Percentiles rank a stretch among this genome's conserved stretches.
phyloP scores from a whole-genome alignment of 2,797 vertebrate genomes.

The Lerista edwardsae region DNA sequence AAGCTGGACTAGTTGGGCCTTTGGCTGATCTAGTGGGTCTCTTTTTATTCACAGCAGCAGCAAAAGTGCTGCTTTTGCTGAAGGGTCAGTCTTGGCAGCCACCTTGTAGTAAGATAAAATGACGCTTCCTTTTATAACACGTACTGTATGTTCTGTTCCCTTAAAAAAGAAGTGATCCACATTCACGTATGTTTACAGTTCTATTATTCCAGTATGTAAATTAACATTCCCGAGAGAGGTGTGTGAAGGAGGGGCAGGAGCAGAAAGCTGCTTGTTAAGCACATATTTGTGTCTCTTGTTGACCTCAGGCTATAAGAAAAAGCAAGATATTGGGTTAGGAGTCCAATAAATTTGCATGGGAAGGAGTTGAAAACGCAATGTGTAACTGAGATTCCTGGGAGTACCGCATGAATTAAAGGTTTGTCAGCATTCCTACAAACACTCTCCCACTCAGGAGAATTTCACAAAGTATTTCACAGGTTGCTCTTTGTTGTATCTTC shows the following conservation, averaged over 20 bases:
- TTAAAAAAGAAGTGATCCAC: slow-evolving; percentile 15
- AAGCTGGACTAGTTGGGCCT: no score
- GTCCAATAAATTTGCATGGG: slow-evolving; percentile 32
- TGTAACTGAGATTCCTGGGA: slow-evolving; percentile 14
- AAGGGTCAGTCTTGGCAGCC: not conserved
- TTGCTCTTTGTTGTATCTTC: not conserved
- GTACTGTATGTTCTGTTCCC: slow-evolving; percentile 40
- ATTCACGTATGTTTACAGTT: slow-evolving; percentile 55
- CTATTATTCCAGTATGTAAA: slow-evolving; percentile 53
- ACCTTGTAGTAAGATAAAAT: not conserved
- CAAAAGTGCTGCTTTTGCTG: not conserved
- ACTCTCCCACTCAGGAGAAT: no score
- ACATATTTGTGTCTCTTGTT: slow-evolving; percentile 35
- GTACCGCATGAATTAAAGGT: not conserved
- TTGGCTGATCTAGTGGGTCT: no score
- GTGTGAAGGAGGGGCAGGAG: slow-evolving; percentile 6
- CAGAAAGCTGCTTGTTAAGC: slow-evolving; percentile 41
- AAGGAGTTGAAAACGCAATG: slow-evolving; percentile 8
- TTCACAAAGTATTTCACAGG: not conserved
- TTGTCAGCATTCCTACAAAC: not conserved
- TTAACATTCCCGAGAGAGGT: slow-evolving; percentile 35
- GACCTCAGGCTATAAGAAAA: slow-evolving; percentile 42
- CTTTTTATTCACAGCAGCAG: no score
- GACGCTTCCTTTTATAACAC: slow-evolving; percentile 13
- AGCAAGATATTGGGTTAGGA: slow-evolving; percentile 29